These are phyloP conservation scores for Catharus fuscescens DNA, from an alignment of 2,113 vertebrate genomes.

Conservation along the genomic window DNA sequence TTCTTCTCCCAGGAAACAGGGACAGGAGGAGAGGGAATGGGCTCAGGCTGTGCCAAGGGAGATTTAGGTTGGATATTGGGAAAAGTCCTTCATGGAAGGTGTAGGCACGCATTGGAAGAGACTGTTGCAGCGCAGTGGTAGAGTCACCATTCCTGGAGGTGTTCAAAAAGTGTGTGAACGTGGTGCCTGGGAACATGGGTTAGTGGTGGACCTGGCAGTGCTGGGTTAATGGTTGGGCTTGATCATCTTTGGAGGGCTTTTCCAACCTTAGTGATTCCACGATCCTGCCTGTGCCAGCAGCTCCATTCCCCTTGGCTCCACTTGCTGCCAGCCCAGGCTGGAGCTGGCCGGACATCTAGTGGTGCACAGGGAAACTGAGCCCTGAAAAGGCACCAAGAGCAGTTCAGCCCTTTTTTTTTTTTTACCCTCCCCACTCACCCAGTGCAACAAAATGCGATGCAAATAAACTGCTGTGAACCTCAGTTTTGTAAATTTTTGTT, in stretches of 20 bases:
- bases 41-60: not conserved
- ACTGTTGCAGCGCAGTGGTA: not conserved
- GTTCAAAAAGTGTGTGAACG: fast-evolving
- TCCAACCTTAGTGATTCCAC: not conserved
- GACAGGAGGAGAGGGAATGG: not conserved
- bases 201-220: not conserved
- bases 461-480: not conserved
- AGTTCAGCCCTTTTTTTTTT: not conserved
- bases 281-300: not conserved
- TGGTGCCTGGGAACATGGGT: not conserved
- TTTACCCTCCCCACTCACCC: not conserved
- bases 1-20: not conserved
- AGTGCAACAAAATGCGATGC: not conserved
- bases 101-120: not conserved
- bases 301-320: fast-evolving
- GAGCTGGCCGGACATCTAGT: constrained; percentile 44
- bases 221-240: not conserved
- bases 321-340: not conserved
- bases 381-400: not conserved
- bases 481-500: fast-evolving
- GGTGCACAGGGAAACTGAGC: constrained; percentile 1
- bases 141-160: not conserved
- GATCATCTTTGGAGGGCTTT: not conserved
- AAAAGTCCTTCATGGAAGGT: not conserved
- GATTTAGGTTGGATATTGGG: not conserved